Evolutionary conservation across 2,888 invertebrate genomes (phyloP), one percentile per base, ranked within the genome.

Genomic region (Nephrocerus scutellatus): DNA sequence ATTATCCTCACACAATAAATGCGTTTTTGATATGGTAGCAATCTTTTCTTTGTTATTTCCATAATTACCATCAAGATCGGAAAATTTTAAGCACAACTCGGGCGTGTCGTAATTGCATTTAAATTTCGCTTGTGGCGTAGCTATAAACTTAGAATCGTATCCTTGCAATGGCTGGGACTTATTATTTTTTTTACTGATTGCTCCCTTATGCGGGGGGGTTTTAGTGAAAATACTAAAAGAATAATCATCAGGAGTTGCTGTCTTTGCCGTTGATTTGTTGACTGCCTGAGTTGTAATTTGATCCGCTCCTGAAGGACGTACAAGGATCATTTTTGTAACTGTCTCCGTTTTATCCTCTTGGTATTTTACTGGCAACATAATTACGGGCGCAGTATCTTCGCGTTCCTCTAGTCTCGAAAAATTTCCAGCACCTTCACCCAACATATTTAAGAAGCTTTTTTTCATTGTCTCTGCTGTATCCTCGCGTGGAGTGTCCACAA

Each of bases 321-420:
- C 39, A 6, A 51, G 30, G 9, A 59, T 36, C 30, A 55, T 36
- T 36, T 52, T 55, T n/a, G 62, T 46, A 15, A 62, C 44, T 3
- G 65, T 65, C 41, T 62, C 63, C 0, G 65, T 64, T 42, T 56
- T 62, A 24, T 64, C 63, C 10, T 65, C 65, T 40, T 56, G 60
- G 20, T 50, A 61, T 36, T 39, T 37, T 9, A 43, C 28, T 2
- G 46, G 15, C 9, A 30, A 19, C 18, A 30, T 36, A 21, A 29
- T 13, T 5, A 12, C 12, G 1, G 34, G 15, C 0, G 51, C 49
- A 30, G 57, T 60, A 2, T 60, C 54, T 30, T 63, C 62, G 37
- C 52, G 53, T 10, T 62, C 46, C 13, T 61, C 55, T 5, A 60
- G 41, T 0, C 59, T 56, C 5, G 62, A 50, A 36, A 63, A 62